Percentiles rank a stretch among this genome's conserved stretches.
Conservation (phyloP, 1,140 invertebrate species). For the Drosophila ambigua region DNA sequence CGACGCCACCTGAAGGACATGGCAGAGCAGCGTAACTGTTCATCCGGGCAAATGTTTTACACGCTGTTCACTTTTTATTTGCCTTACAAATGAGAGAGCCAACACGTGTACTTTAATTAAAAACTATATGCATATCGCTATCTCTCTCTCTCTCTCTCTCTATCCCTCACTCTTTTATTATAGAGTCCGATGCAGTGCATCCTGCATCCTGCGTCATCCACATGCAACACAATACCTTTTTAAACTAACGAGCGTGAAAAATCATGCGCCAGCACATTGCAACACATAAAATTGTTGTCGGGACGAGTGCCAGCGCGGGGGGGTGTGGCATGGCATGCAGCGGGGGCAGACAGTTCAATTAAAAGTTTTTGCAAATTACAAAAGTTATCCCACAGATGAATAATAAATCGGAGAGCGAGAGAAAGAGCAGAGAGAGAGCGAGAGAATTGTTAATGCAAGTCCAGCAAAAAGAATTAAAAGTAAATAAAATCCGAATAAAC, state of each 20-base stretch:
- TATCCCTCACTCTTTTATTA: neutral
- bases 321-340: conserved; percentile 3
- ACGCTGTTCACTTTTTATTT: conserved; percentile 68
- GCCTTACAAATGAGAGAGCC: conserved; percentile 69
- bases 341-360: conserved; percentile 51
- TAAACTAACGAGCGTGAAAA: conserved; percentile 77
- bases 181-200: conserved; percentile 46
- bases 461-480: conserved; percentile 41
- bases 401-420: conserved; percentile 36
- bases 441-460: conserved; percentile 36
- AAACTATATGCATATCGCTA: conserved; percentile 43
- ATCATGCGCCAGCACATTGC: conserved; percentile 72
- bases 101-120: conserved; percentile 78
- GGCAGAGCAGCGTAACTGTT: conserved; percentile 13
- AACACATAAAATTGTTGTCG: conserved; percentile 42
- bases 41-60: conserved; percentile 64
- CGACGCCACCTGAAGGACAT: conserved; percentile 58
- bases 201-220: conserved; percentile 33
- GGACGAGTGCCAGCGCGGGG: neutral
- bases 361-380: conserved; percentile 56
- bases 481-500: conserved; percentile 27
- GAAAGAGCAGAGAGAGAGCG: neutral
- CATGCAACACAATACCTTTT: conserved; percentile 49
- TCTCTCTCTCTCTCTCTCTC: neutral
- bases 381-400: conserved; percentile 55